Evolutionary conservation across 37 sponge, comb jelly and placozoan species (phyloP).

Genomic region (Cladorhizidae sp.): DNA sequence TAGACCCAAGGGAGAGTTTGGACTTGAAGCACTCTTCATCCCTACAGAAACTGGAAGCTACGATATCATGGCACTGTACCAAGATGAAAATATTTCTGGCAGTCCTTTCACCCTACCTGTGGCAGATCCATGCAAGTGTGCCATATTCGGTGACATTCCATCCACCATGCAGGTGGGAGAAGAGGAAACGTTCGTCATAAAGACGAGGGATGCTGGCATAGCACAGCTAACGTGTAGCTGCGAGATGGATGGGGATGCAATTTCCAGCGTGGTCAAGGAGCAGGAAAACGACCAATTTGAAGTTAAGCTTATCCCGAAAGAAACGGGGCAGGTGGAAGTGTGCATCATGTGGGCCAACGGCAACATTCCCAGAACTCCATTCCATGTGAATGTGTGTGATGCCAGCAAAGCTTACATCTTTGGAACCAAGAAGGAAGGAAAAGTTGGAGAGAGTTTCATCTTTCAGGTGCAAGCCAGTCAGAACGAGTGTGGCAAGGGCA

Average conservation of each 20-base stretch:
- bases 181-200: conserved; percentile 21
- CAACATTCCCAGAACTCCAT: conserved; percentile 60
- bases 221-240: conserved; percentile 21
- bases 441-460: conserved; percentile 51
- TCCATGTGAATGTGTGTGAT: conserved; percentile 53
- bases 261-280: background rate
- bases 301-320: conserved; percentile 25
- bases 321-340: conserved; percentile 19
- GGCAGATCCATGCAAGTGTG: conserved; percentile 63
- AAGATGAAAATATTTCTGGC: conserved; percentile 57
- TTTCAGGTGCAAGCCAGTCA: conserved; percentile 46
- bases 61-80: conserved; percentile 42
- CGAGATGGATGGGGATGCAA: background rate
- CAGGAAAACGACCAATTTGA: conserved; percentile 32
- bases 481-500: conserved; percentile 48
- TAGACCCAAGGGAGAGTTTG: background rate
- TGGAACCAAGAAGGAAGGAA: conserved; percentile 20
- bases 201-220: conserved; percentile 42
- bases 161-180: conserved; percentile 35
- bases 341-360: conserved; percentile 38
- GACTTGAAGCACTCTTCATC: conserved; percentile 19
- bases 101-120: conserved; percentile 63
- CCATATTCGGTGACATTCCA: conserved; percentile 44
- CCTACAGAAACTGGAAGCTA: conserved; percentile 60
- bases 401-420: conserved; percentile 33